phyloP scores from a whole-genome alignment of 2,113 vertebrate genomes.

The Seriola dumerili region DNA sequence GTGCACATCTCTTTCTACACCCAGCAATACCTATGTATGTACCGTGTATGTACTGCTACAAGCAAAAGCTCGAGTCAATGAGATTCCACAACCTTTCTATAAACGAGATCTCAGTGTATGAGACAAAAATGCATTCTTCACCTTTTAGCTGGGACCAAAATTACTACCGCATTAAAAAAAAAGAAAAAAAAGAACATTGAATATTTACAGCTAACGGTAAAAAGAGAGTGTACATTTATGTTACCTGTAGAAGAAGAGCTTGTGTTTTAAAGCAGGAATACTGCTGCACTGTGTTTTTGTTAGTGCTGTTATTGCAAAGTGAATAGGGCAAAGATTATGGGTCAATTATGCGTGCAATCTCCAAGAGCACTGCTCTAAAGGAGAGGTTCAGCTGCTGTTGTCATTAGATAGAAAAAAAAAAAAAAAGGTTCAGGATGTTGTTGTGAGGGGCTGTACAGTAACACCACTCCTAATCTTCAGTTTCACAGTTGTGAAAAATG shows the following conservation, averaged over 20 bases:
- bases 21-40: slow-evolving; percentile 23
- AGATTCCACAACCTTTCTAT: slow-evolving; percentile 24
- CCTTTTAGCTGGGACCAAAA: slow-evolving; percentile 38
- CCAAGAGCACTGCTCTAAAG: slow-evolving; percentile 78
- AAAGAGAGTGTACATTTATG: slow-evolving; percentile 62
- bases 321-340: slow-evolving; percentile 53
- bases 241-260: slow-evolving; percentile 65
- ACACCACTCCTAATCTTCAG: slow-evolving; percentile 29
- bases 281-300: slow-evolving; percentile 58
- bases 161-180: slow-evolving; percentile 24
- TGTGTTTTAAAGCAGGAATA: slow-evolving; percentile 63
- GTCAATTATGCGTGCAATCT: slow-evolving; percentile 50
- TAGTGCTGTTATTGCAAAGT: slow-evolving; percentile 76
- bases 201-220: slow-evolving; percentile 75
- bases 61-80: slow-evolving; percentile 11
- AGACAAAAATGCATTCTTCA: slow-evolving; percentile 37
- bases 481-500: slow-evolving; percentile 47
- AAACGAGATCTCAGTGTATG: slow-evolving; percentile 25
- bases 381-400: slow-evolving; percentile 51
- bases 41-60: slow-evolving; percentile 42
- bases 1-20: slow-evolving; percentile 27
- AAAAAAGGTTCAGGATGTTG: slow-evolving; percentile 11
- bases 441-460: slow-evolving; percentile 53
- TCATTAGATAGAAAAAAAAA: slow-evolving; percentile 10
- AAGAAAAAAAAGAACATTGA: slow-evolving; percentile 41